These are phyloP conservation scores for Trinectes maculatus DNA, from an alignment of 2,113 vertebrate genomes.

Conservation along the genomic window DNA sequence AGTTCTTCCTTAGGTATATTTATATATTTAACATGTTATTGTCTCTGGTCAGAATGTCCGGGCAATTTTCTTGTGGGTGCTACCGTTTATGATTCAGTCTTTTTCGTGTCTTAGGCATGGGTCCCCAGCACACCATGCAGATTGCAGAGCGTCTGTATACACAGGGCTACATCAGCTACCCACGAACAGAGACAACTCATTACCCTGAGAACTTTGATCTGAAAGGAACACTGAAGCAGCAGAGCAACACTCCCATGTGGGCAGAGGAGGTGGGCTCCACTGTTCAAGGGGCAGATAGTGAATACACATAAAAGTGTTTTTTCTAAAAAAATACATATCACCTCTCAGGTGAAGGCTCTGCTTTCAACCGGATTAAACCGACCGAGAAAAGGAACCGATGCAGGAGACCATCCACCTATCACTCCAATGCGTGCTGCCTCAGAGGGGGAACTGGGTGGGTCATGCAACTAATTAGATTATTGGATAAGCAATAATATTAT, in stretches of 20 bases:
- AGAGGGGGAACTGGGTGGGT: slow-evolving; percentile 91
- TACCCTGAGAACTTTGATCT: slow-evolving; percentile 97
- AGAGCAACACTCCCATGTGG: slow-evolving; percentile 91
- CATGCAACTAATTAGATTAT: neutral
- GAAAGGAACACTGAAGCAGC: slow-evolving; percentile 90
- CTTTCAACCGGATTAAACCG: slow-evolving; percentile 90
- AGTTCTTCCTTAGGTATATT: slow-evolving; percentile 91
- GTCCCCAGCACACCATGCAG: slow-evolving; percentile 96
- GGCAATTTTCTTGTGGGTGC: too few relatives aligned
- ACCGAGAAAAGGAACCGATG: slow-evolving; percentile 92
- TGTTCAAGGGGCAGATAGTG: neutral
- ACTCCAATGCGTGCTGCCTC: slow-evolving; percentile 95
- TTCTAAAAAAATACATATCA: neutral
- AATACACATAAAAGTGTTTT: neutral
- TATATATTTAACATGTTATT: too few relatives aligned
- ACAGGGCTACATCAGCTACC: slow-evolving; percentile 98
- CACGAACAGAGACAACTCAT: slow-evolving; percentile 96
- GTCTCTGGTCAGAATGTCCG: too few relatives aligned
- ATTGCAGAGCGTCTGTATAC: slow-evolving; percentile 95
- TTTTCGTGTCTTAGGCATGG: slow-evolving; percentile 85
- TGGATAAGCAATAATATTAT: neutral
- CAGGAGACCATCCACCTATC: slow-evolving; percentile 97
- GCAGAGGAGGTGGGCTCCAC: slow-evolving; percentile 85
- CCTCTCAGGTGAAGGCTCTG: slow-evolving; percentile 88
- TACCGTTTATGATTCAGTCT: too few relatives aligned